A percentile compares a stretch with the other conserved stretches of the same genome.
Conservation (phyloP, 1,140 invertebrate genomes). For the Oncopodura yosiiana region DNA sequence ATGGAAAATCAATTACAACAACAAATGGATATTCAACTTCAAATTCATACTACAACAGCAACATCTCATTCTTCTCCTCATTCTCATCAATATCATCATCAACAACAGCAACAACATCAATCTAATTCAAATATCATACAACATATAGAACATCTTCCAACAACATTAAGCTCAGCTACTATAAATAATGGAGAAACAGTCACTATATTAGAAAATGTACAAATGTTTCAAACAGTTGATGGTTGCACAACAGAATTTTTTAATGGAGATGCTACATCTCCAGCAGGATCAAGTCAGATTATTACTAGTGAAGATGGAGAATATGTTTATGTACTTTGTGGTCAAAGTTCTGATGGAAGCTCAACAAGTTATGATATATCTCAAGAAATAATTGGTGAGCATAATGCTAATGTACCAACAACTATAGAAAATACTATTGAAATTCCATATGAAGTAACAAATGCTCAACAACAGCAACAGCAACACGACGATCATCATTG, state of each 20-base stretch:
- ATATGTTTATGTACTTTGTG: constrained; percentile 19
- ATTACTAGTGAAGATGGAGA: constrained; percentile 19
- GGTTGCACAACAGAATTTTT: not conserved
- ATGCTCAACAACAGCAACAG: not conserved
- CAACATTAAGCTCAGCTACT: not conserved
- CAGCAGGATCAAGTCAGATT: not conserved
- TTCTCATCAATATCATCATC: not conserved
- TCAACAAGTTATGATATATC: not conserved
- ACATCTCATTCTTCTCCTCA: not conserved
- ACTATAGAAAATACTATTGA: constrained; percentile 15
- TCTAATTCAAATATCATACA: constrained; percentile 8
- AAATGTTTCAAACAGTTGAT: constrained; percentile 16
- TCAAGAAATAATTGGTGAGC: constrained; percentile 2
- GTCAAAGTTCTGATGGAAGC: not conserved
- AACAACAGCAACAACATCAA: not conserved
- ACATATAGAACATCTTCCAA: constrained; percentile 8
- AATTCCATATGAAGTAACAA: constrained; percentile 10
- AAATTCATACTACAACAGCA: not conserved
- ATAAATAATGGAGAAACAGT: not conserved
- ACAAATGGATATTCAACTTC: constrained; percentile 21
- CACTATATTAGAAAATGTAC: constrained; percentile 16
- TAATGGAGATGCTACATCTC: not conserved
- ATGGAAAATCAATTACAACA: constrained; percentile 15
- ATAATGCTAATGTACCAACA: constrained; percentile 10
- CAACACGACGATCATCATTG: not conserved